Percentiles rank a stretch among this genome's conserved stretches.
These are phyloP conservation scores for Chrysocyon brachyurus DNA, from an alignment of 2,797 vertebrate species.

Conservation along the genomic window DNA sequence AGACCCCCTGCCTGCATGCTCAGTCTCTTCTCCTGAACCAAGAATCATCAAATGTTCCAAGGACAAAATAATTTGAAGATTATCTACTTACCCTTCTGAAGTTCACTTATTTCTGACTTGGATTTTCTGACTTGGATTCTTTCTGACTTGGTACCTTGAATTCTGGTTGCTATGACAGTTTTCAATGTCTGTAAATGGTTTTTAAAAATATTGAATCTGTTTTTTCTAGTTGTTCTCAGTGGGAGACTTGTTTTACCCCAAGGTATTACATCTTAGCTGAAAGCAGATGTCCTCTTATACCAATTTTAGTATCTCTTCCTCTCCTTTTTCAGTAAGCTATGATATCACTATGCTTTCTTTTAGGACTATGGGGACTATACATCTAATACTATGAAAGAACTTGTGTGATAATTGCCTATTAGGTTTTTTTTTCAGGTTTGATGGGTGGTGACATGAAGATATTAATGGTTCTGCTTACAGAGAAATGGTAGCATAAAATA, in stretches of 20 bases:
- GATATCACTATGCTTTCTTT: neutral
- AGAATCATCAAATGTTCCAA: neutral
- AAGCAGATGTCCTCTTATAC: conserved; percentile 3
- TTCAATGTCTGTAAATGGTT: neutral
- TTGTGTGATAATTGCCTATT: neutral
- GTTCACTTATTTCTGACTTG: conserved; percentile 42
- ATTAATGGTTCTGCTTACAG: neutral
- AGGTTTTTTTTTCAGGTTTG: neutral
- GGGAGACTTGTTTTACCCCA: neutral
- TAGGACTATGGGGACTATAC: neutral
- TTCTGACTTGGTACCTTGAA: conserved; percentile 16
- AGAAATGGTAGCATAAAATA: conserved; percentile 38
- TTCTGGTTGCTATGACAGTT: conserved; percentile 62
- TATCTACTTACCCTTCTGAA: conserved; percentile 46
- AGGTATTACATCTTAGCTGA: conserved; percentile 2
- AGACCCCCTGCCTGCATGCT: neutral
- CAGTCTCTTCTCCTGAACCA: neutral
- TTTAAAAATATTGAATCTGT: conserved; percentile 31
- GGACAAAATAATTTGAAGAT: neutral
- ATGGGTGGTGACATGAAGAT: neutral
- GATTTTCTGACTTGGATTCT: neutral
- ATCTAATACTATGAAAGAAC: neutral
- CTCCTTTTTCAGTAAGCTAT: neutral
- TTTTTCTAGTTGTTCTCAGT: conserved; percentile 28
- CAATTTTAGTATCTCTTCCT: neutral